Evolutionary conservation across 2,113 vertebrate genomes (phyloP).

Genomic region (Donacobius atricapilla): DNA sequence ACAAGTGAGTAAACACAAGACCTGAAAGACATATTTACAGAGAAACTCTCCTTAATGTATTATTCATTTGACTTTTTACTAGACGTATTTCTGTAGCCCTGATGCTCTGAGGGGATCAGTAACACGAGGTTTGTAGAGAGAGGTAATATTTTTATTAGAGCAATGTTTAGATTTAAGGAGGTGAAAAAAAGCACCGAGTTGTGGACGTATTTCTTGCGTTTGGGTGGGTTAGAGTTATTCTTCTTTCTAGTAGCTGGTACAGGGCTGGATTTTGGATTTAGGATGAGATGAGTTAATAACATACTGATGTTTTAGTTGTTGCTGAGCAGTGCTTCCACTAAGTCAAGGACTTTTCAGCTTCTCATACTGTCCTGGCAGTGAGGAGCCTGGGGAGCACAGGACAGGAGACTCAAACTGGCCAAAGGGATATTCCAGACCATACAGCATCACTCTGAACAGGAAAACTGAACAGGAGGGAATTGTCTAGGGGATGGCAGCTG

Average conservation of each 20-base stretch:
- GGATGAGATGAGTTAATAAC: background rate
- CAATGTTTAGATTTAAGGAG: background rate
- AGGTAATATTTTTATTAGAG: background rate
- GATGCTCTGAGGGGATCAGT: background rate
- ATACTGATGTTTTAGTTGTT: background rate
- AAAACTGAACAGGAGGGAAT: background rate
- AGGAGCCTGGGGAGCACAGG: background rate
- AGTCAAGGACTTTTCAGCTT: background rate
- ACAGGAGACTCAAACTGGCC: background rate
- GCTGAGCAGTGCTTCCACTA: background rate
- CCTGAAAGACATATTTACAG: conserved; percentile 44
- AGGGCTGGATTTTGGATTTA: background rate
- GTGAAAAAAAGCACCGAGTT: background rate
- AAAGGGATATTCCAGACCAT: background rate
- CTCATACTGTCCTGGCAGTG: background rate
- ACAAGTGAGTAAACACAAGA: conserved; percentile 10
- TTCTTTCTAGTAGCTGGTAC: background rate
- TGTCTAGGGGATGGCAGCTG: background rate
- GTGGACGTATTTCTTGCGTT: background rate
- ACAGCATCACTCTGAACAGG: background rate
- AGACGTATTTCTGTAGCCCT: background rate
- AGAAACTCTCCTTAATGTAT: conserved; percentile 41
- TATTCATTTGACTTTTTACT: conserved; percentile 50
- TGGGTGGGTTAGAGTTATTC: background rate
- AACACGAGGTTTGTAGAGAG: background rate